Conservation (phyloP, 2,797 vertebrate species). For the Coregonus suidteri region DNA sequence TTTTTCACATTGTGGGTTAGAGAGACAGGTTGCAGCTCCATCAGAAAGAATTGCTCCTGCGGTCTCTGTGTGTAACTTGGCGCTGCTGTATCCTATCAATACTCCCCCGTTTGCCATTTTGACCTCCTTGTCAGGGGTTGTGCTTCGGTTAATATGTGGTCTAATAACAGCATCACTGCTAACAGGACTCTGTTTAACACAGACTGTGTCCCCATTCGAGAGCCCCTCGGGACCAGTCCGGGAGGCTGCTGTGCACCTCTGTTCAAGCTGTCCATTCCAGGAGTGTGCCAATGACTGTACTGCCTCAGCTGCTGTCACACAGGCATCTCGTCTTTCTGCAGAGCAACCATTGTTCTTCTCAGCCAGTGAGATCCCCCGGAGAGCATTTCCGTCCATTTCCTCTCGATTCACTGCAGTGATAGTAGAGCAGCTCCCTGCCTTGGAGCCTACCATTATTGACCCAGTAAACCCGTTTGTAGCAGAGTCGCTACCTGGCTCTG, state of each 20-base stretch:
- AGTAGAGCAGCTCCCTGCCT: constrained; percentile 36
- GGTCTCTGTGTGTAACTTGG: neutral
- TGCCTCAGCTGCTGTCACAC: neutral
- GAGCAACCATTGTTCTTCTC: constrained; percentile 4
- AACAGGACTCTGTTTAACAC: constrained; percentile 7
- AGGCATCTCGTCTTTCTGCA: neutral
- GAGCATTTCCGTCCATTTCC: constrained; percentile 42
- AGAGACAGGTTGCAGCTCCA: constrained; percentile 6
- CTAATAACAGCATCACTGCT: neutral
- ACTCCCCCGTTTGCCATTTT: constrained; percentile 39
- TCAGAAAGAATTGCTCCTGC: neutral
- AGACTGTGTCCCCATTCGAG: constrained; percentile 41
- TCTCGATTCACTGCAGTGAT: constrained; percentile 27
- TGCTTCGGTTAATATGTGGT: neutral
- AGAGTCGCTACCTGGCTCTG: constrained; percentile 17
- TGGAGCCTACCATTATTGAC: constrained; percentile 28
- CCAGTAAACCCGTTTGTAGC: constrained; percentile 32
- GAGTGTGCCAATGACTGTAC: constrained; percentile 21
- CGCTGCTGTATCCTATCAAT: constrained; percentile 5
- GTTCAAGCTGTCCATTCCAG: constrained; percentile 20
- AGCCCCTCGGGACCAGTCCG: constrained; percentile 26
- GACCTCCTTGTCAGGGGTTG: constrained; percentile 8
- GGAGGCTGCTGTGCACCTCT: constrained; percentile 17
- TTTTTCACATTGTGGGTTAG: neutral
- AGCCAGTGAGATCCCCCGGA: constrained; percentile 16